phyloP scores from a whole-genome alignment of 2,888 invertebrate genomes.

The Oscheius sp. region DNA sequence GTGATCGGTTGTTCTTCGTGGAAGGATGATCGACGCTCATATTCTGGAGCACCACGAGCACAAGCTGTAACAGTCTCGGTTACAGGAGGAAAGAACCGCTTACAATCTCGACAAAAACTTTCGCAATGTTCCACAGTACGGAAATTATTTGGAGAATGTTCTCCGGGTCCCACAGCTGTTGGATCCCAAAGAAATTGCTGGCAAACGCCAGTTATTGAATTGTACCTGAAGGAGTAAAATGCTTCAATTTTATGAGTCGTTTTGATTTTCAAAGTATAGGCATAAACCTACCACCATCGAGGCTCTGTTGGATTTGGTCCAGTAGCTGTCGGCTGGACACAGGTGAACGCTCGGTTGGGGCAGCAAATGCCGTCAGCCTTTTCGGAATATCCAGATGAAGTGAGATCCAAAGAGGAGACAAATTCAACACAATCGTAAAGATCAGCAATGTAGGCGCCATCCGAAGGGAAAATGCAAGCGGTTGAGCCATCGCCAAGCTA shows the following conservation, averaged over 20 bases:
- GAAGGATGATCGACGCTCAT: slow-evolving; percentile 48
- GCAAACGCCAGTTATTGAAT: slow-evolving; percentile 45
- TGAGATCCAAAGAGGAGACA: slow-evolving; percentile 54
- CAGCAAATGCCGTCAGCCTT: slow-evolving; percentile 61
- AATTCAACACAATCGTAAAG: slow-evolving; percentile 62
- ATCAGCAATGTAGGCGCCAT: slow-evolving; percentile 57
- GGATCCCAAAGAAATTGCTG: slow-evolving; percentile 64
- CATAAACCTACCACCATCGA: slow-evolving; percentile 62
- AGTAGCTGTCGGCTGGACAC: slow-evolving; percentile 59
- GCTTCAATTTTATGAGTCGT: neutral
- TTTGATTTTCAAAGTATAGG: slow-evolving; percentile 33
- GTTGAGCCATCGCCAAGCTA: slow-evolving; percentile 57
- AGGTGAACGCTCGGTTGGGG: slow-evolving; percentile 59
- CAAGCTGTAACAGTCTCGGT: slow-evolving; percentile 55
- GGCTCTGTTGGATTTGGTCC: slow-evolving; percentile 63
- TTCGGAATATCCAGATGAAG: slow-evolving; percentile 54
- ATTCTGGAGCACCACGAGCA: slow-evolving; percentile 57
- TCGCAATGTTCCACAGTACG: slow-evolving; percentile 60
- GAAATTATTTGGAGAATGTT: slow-evolving; percentile 62
- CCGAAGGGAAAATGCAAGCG: slow-evolving; percentile 58
- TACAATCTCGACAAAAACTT: slow-evolving; percentile 56
- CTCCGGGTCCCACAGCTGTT: slow-evolving; percentile 52
- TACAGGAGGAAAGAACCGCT: no score
- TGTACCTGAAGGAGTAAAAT: neutral
- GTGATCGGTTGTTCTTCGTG: slow-evolving; percentile 55